These are phyloP conservation scores for Leptothorax acervorum DNA, from an alignment of 2,888 invertebrate genomes.

Conservation along the genomic window DNA sequence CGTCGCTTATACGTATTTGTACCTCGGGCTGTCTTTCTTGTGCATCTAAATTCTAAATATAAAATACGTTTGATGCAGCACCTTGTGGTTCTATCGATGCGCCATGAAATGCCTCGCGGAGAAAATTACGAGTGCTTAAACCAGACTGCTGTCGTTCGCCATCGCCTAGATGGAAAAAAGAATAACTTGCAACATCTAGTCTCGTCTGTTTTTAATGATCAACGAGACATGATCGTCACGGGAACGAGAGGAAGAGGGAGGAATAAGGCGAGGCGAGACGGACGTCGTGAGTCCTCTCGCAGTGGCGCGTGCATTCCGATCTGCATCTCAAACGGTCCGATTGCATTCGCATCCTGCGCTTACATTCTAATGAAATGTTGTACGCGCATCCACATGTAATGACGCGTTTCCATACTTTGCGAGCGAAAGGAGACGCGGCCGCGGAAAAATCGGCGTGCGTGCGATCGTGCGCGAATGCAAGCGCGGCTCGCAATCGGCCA, in stretches of 20 bases:
- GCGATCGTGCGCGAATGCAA: background rate
- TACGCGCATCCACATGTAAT: constrained; percentile 27
- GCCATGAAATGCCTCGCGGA: constrained; percentile 8
- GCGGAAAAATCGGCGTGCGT: constrained; percentile 29
- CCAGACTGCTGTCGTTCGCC: background rate
- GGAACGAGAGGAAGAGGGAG: background rate
- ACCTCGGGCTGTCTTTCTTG: background rate
- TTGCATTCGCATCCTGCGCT: constrained; percentile 13
- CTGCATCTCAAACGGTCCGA: constrained; percentile 29
- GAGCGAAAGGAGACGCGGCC: background rate
- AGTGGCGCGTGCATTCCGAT: constrained; percentile 17
- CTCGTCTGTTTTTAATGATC: background rate
- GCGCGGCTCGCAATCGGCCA: constrained; percentile 20
- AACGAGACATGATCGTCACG: background rate
- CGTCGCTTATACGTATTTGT: background rate
- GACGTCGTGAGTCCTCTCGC: background rate
- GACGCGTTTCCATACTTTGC: constrained; percentile 33
- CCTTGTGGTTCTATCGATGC: background rate
- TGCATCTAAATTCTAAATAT: constrained; percentile 14
- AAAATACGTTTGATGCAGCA: constrained; percentile 16
- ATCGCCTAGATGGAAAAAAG: background rate
- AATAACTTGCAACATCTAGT: constrained; percentile 4
- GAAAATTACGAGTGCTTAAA: constrained; percentile 20
- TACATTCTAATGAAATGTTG: constrained; percentile 40
- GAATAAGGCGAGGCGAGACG: background rate